Evolutionary conservation across 2,113 vertebrate genomes (phyloP), one percentile per base, ranked within the genome.

Genomic region (Ophthalmolycus amberensis): DNA sequence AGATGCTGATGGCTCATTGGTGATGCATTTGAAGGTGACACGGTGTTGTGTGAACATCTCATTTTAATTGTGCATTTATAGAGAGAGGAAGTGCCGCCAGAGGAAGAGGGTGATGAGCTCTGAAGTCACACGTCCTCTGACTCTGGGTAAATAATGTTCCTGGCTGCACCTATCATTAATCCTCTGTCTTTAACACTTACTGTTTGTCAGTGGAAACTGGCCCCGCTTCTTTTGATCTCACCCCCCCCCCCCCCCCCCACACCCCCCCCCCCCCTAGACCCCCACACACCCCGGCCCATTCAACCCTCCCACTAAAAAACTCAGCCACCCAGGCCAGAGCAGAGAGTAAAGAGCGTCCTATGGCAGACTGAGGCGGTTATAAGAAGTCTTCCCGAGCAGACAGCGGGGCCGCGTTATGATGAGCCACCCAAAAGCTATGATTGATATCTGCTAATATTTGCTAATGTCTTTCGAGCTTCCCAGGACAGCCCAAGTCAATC

Each of bases 41-140:
- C 79, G 10, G 20, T 7, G 27, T 48, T 82, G 89, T 82, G 91
- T 91, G 89, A 93, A 81, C 83, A 58, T 90, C 90, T 93, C 90
- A 93, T 94, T 93, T 93, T 90, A 92, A 94, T 94, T 94, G 92
- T 94, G 91, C 90, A 94, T 94, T 93, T 92, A 84, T 85, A 92
- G 91, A 86, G 88, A 84, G 82, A 86, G 92, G 91, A 93, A 92
- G 88, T 89, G 90, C 18, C 58, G 63, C 6, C 50, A 8, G 82
- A 86, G 92, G 88, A 90, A 89, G 85, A 91, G 59, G 83, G 83
- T 85, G 91, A 91, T 56, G 88, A 88, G 88, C 77, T 86, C 91
- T 67, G 60, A 80, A 73, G 87, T 93, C 91, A 90, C 92, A 92
- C 92, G 81, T 93, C 85, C 87, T 84, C 85, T 85, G 62, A 84